Evolutionary conservation across 2,888 invertebrate genomes (phyloP), one percentile per base, ranked within the genome.

Genomic region (Hirtodrosophila duncani): DNA sequence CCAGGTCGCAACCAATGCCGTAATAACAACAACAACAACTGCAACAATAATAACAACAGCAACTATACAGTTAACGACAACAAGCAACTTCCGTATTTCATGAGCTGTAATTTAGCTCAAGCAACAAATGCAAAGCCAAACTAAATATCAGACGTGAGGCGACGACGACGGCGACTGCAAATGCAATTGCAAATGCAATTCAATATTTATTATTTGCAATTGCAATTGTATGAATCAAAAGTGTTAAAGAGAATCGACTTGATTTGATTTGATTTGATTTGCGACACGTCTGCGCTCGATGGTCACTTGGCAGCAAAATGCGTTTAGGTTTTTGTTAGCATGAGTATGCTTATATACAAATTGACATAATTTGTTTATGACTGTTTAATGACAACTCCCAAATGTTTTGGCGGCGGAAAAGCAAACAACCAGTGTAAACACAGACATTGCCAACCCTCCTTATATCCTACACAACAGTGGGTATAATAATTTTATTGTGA

Each of bases 341-440:
- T n/a, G n/a, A n/a, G n/a, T 44, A 39, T 80, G 62, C 77, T 78
- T 80, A 67, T 60, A 69, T 55, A 64, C 63, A 71, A 78, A 82
- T 82, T 83, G 71, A 69, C 79, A 83, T 70, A 80, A 82, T 80
- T 83, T 80, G 74, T 60, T 69, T 74, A 67, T 70, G 67, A 77
- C 66, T 71, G 69, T 65, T 81, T 62, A 72, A 56, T 57, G 58
- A 58, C 55, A 66, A 61, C 52, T 29, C 48, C 13, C 43, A 33
- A 57, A 59, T 53, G 57, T 58, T 51, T n/a, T n/a, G n/a, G n/a
- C n/a, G 50, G 50, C 43, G 51, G 37, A 38, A 49, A 39, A 51
- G 34, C 49, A 70, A 61, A 42, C 38, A 55, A 16, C 21, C 41
- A 31, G 43, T 44, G 10, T 14, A 24, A 29, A 9, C 27, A 10